Evolutionary conservation across 2,113 vertebrate species (phyloP), one percentile per base, ranked within the genome.

Genomic region (Morone saxatilis): DNA sequence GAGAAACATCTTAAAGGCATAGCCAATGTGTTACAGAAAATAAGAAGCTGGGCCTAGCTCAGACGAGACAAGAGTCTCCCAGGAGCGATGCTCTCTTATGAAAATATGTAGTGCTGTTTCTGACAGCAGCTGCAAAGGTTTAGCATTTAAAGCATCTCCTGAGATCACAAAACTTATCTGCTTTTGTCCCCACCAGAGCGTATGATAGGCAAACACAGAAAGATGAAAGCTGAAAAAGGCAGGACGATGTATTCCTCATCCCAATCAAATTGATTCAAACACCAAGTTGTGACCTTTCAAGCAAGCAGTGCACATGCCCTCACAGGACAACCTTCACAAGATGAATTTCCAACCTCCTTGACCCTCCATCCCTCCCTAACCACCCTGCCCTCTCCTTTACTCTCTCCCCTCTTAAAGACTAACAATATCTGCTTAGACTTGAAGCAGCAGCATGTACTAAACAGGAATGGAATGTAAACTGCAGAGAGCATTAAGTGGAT

Each of bases 401-500:
- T 36, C 53, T 73, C 71, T 77, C 62, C n/a, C 31, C 31, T 51
- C 66, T 83, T 59, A 50, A 71, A 71, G 22, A 61, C 31, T 12
- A 88, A 83, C 86, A 90, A 84, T 88, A 87, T 91, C 83, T 91
- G 78, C 90, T 87, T 74, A 45, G 86, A 90, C 71, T 76, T 84
- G 54, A 90, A 81, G 81, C 62, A 72, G 86, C 51, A 50, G 60
- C 41, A 6, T 71, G 82, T 80, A 56, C 45, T 80, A 80, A 80
- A 91, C 80, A 74, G 68, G 84, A 89, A 87, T 83, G 88, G 84
- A 94, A 92, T 90, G 90, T 82, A 91, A 91, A 89, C 78, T 43
- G 78, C 71, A 86, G 43, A 63, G 59, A 78, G 86, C 53, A 84
- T 83, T 75, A 92, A 80, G 85, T 68, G 78, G 79, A 88, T 86